Conservation (phyloP, 2,797 vertebrate genomes). For the Urocyon cinereoargenteus region DNA sequence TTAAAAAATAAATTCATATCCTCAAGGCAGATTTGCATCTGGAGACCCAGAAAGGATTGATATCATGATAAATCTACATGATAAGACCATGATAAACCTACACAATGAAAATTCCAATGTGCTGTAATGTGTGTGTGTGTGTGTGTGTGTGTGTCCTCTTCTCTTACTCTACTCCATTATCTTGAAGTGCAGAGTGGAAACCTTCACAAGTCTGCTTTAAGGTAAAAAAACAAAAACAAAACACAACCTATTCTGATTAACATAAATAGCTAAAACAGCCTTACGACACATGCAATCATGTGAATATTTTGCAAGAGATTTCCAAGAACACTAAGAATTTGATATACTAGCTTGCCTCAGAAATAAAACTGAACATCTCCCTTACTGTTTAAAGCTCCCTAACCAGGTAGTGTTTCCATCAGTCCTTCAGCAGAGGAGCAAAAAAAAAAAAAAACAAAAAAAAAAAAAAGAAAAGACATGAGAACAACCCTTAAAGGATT, state of each 20-base stretch:
- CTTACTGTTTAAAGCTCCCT: neutral
- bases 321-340: constrained; percentile 53
- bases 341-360: neutral
- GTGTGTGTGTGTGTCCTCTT: neutral
- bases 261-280: neutral
- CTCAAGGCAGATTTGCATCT: constrained; percentile 46
- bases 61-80: too few species aligned
- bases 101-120: constrained; percentile 42
- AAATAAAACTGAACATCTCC: constrained; percentile 29
- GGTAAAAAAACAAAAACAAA: neutral
- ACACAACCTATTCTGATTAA: neutral
- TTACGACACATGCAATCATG: constrained; percentile 22
- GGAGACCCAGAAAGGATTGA: constrained; percentile 13
- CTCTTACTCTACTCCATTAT: constrained; percentile 32
- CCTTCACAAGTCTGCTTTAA: constrained; percentile 44
- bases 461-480: neutral
- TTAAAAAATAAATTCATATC: constrained; percentile 54
- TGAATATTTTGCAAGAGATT: constrained; percentile 48
- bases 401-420: constrained; percentile 1
- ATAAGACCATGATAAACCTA: neutral
- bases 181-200: neutral
- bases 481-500: constrained; percentile 27
- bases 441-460: constrained; percentile 30
- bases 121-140: neutral
- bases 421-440: neutral